phyloP scores from a whole-genome alignment of 2,797 vertebrate genomes.

The Rhinella marina region DNA sequence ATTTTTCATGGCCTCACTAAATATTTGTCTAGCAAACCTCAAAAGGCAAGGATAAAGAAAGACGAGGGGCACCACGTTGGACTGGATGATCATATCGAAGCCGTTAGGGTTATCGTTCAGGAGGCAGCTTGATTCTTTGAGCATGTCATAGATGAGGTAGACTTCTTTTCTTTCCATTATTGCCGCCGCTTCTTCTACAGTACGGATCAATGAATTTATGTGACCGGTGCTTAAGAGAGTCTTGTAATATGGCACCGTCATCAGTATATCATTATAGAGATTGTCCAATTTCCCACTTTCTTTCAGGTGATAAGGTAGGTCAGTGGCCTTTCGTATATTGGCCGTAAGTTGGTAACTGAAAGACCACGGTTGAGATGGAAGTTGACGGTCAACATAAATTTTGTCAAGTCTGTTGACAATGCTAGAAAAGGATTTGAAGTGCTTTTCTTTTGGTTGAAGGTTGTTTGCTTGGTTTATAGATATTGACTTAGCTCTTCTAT shows the following conservation, averaged over 20 bases:
- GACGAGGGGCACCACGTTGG: slow-evolving; percentile 72
- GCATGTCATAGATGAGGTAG: slow-evolving; percentile 68
- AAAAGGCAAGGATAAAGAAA: slow-evolving; percentile 70
- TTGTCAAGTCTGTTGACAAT: slow-evolving; percentile 19
- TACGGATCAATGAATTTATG: slow-evolving; percentile 69
- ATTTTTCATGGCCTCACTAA: slow-evolving; percentile 62
- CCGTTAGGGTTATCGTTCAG: slow-evolving; percentile 68
- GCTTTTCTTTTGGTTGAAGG: slow-evolving; percentile 13
- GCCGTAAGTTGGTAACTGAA: slow-evolving; percentile 60
- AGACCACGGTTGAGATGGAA: slow-evolving; percentile 72
- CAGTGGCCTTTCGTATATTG: slow-evolving; percentile 74
- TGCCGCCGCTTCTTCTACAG: slow-evolving; percentile 68
- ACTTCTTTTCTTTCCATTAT: slow-evolving; percentile 68
- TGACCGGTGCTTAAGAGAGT: slow-evolving; percentile 73
- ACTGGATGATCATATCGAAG: slow-evolving; percentile 73
- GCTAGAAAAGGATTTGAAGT: not conserved
- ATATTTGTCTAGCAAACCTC: slow-evolving; percentile 66
- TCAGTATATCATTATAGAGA: slow-evolving; percentile 67
- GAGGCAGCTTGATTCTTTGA: slow-evolving; percentile 72
- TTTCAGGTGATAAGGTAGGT: slow-evolving; percentile 77
- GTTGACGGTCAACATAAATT: slow-evolving; percentile 66
- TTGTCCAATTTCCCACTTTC: slow-evolving; percentile 70
- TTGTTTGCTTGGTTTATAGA: slow-evolving; percentile 31
- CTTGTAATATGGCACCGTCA: slow-evolving; percentile 74
- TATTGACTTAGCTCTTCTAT: slow-evolving; percentile 68